Conservation (phyloP, 2,113 vertebrate species). For the Passer domesticus region DNA sequence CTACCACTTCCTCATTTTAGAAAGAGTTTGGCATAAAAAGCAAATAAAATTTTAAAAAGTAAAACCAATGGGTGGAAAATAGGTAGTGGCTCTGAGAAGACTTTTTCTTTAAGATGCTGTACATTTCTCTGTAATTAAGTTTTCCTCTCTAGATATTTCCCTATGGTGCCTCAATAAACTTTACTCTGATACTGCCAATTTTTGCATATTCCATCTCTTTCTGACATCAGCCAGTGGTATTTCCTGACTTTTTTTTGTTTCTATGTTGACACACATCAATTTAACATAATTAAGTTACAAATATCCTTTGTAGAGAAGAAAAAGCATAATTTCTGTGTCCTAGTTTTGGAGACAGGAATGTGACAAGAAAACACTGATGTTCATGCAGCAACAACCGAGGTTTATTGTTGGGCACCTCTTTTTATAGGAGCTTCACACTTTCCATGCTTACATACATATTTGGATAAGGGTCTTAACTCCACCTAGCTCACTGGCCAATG, state of each 20-base stretch:
- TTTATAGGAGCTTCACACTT: background rate
- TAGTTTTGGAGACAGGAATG: background rate
- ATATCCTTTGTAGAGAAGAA: background rate
- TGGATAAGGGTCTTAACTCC: background rate
- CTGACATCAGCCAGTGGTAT: background rate
- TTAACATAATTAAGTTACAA: background rate
- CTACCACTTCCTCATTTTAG: background rate
- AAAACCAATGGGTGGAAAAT: background rate
- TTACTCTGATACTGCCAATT: background rate
- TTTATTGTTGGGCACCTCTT: background rate
- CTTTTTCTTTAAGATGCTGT: background rate
- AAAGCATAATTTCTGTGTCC: background rate
- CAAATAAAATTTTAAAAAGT: background rate
- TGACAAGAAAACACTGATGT: background rate
- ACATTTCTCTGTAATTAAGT: background rate
- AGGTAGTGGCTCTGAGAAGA: background rate
- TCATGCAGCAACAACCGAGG: background rate
- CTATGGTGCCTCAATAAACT: background rate
- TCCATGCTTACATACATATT: background rate
- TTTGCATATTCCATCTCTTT: background rate
- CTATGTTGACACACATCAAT: background rate
- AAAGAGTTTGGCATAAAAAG: background rate
- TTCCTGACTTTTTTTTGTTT: background rate
- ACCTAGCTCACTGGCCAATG: background rate
- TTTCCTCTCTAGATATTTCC: background rate